Conservation (phyloP, 2,888 invertebrate species). For the Gortyna flavago region DNA sequence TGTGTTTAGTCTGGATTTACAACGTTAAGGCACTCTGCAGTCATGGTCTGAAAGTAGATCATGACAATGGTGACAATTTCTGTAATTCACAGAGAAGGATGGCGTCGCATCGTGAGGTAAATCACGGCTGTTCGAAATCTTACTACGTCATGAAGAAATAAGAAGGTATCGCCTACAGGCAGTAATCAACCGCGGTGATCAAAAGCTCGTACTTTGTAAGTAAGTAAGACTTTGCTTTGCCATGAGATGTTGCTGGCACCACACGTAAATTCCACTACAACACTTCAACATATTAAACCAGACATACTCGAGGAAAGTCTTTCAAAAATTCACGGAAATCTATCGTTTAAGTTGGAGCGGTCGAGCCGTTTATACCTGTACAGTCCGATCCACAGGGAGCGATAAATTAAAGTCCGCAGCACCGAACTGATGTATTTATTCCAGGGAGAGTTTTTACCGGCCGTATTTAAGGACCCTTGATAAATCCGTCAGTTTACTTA, state of each 20-base stretch:
- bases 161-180: background rate
- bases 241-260: too few species aligned
- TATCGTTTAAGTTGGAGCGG: constrained; percentile 61
- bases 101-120: too few species aligned
- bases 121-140: too few species aligned
- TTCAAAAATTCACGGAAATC: constrained; percentile 64
- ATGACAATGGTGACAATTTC: background rate
- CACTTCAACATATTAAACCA: constrained; percentile 37
- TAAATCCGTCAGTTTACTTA: constrained; percentile 71
- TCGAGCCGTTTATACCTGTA: constrained; percentile 67
- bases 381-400: constrained; percentile 68
- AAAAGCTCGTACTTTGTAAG: background rate
- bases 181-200: background rate
- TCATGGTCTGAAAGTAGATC: background rate
- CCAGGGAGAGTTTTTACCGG: constrained; percentile 73
- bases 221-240: background rate
- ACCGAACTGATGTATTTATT: constrained; percentile 71
- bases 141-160: background rate
- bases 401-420: constrained; percentile 72
- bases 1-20: too few species aligned
- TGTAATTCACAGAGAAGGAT: background rate
- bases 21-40: too few species aligned
- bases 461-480: constrained; percentile 74
- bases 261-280: background rate
- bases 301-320: constrained; percentile 32